Base-by-base conservation (phyloP, 2,113 vertebrate species). In the Trochalopteron elliotii region DNA sequence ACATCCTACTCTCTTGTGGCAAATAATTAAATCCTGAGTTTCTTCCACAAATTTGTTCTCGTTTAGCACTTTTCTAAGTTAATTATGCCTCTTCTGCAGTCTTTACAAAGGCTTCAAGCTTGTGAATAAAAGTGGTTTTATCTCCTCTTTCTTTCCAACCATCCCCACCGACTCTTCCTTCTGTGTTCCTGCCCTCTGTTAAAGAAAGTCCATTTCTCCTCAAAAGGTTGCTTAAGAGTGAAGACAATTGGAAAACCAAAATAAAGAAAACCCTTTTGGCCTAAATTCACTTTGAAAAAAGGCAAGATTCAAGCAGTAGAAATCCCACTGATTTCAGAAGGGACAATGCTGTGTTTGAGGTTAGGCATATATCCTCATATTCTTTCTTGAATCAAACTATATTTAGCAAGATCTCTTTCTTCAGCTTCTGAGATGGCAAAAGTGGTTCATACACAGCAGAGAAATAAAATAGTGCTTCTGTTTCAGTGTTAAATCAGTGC, bases 391-490 rank as follows among this genome's bases (percentile, higher is more conserved):
- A 59, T 45, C 35, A 37, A 63, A n/a, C 20, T 53, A 7, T 79
- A 47, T 89, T 90, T 83, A 87, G 52, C 44, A 95, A 68, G 16
- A 33, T 90, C 44, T 86, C 33, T 87, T 87, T 78, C 93, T 91
- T 72, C 40, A 49, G 35, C 27, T 42, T 94, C 60, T 21, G 23
- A 70, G 70, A 21, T 35, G 68, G 64, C 23, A 42, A 83, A 69
- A 93, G n/a, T 31, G 42, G 18, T 72, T 68, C 71, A 52, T 35
- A n/a, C 18, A 47, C 7, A 67, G 35, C 25, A 57, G 93, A 81
- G 42, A 83, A 81, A 87, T 76, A 70, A 82, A 94, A 53, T 1
- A 60, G n/a, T 39, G 3, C 16, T 82, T 70, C 27, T 72, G 9
- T 63, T 76, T 87, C 60, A 52, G 72, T 72, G 53, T 68, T 81